phyloP scores from a whole-genome alignment of 2,888 invertebrate species.

The Adelognathus sp. region DNA sequence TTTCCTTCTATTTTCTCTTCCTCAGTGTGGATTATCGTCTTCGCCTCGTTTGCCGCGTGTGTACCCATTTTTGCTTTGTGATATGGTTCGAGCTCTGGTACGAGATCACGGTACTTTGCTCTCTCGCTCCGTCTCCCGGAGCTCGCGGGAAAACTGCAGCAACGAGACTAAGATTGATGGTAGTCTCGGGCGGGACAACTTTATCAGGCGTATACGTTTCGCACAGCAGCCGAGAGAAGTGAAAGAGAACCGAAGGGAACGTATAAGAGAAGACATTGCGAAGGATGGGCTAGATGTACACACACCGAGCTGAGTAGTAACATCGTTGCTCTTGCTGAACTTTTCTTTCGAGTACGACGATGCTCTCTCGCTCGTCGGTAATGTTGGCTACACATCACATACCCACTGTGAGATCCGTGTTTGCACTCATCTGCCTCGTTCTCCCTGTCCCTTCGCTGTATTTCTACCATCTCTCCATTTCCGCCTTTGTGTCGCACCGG shows the following conservation, averaged over 20 bases:
- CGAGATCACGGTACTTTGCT: slow-evolving; percentile 28
- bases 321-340: slow-evolving; percentile 21
- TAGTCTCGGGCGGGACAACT: slow-evolving; percentile 63
- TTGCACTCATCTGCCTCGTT: slow-evolving; percentile 44
- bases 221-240: slow-evolving; percentile 6
- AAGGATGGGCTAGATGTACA: too few relatives aligned
- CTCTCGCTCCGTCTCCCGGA: not conserved
- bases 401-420: slow-evolving; percentile 42
- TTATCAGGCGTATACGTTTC: slow-evolving; percentile 65
- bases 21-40: too few relatives aligned
- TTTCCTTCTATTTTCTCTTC: too few relatives aligned
- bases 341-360: not conserved
- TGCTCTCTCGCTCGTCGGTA: slow-evolving; percentile 19
- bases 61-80: not conserved
- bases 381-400: slow-evolving; percentile 46
- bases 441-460: not conserved
- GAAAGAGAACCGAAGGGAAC: not conserved
- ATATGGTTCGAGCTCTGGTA: slow-evolving; percentile 36
- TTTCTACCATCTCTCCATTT: not conserved
- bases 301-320: slow-evolving; percentile 9
- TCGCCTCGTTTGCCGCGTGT: slow-evolving; percentile 33
- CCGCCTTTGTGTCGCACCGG: not conserved
- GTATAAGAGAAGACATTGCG: too few relatives aligned
- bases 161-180: slow-evolving; percentile 69
- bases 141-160: slow-evolving; percentile 64